Conservation (phyloP, 2,113 vertebrate genomes). For the Genyomyrus donnyi region DNA sequence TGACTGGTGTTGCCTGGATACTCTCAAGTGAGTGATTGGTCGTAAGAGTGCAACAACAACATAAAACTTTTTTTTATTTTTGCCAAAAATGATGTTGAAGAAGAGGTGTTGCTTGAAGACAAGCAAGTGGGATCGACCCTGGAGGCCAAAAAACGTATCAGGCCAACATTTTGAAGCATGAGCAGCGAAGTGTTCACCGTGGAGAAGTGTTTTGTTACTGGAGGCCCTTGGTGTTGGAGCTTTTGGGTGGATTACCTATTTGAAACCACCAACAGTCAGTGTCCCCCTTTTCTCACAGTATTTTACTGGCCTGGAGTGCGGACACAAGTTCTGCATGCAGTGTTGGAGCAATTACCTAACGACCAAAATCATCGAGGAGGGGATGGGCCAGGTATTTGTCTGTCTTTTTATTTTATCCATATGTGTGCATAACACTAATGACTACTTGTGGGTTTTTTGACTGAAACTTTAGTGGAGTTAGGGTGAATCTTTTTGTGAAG, state of each 20-base stretch:
- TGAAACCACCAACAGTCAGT: not conserved
- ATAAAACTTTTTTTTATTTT: not conserved
- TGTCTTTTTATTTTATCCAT: not conserved
- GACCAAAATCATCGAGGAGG: slow-evolving; percentile 99
- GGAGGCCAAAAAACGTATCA: not conserved
- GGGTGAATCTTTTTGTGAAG: not conserved
- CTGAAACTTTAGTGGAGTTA: not conserved
- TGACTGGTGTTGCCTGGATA: not conserved
- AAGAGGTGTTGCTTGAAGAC: not conserved
- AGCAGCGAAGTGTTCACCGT: not conserved
- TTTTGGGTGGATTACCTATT: not conserved
- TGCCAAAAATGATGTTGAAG: not conserved
- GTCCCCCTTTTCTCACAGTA: slow-evolving; percentile 62
- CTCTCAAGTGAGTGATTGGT: not conserved
- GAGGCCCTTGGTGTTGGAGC: not conserved
- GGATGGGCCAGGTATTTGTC: slow-evolving; percentile 90
- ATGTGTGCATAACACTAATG: not conserved
- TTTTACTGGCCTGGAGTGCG: slow-evolving; percentile 97
- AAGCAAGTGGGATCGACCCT: not conserved
- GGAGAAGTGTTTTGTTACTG: not conserved
- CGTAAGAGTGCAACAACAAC: not conserved
- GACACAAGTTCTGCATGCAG: slow-evolving; percentile 99
- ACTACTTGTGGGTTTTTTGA: not conserved
- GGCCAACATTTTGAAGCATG: not conserved
- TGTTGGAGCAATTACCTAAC: slow-evolving; percentile 99